Base-by-base conservation (phyloP, 2,888 invertebrate species). In the Acrobasis consociella region DNA sequence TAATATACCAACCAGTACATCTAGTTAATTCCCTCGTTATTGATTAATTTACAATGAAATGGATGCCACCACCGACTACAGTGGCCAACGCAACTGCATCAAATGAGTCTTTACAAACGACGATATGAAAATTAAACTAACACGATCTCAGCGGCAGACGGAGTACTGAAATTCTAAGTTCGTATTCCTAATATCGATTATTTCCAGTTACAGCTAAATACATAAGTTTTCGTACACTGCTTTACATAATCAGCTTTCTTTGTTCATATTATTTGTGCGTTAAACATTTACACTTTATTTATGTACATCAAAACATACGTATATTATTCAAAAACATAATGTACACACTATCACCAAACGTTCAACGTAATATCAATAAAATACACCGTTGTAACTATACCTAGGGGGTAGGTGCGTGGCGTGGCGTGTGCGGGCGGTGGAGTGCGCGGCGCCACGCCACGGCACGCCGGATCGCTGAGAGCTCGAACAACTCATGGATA, bases 271-370 rank as follows among this genome's bases (percentile, higher is more conserved):
- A 91, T 89, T 92, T 92, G 92, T 92, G 92, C 92, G 92, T 92
- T 92, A 90, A 90, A 91, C 90, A 90, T 91, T 91, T 91, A 91
- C 87, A 90, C 85, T 82, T 91, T 91, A 91, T 89, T 89, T 92
- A 92, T 92, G 86, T 92, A 92, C 92, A 92, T 83, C 89, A 89
- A 91, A 89, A 89, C 86, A 90, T 90, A 91, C 89, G 83, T 89
- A 89, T 88, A 88, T 88, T 84, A 88, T 84, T 86, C 79, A 81
- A 86, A 87, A 89, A 88, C 85, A 83, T 83, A 90, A 87, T 86
- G 73, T 84, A 85, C 82, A 86, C 80, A 75, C 88, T 87, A 89
- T 87, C 85, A 86, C 80, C 84, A 78, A 89, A 89, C 82, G 67
- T 83, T 77, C 78, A 89, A 87, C 81, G 66, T 79, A 89, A 88